Percentiles rank a stretch among this genome's conserved stretches.
Conservation (phyloP, 2,797 vertebrate genomes). For the Gila robusta region DNA sequence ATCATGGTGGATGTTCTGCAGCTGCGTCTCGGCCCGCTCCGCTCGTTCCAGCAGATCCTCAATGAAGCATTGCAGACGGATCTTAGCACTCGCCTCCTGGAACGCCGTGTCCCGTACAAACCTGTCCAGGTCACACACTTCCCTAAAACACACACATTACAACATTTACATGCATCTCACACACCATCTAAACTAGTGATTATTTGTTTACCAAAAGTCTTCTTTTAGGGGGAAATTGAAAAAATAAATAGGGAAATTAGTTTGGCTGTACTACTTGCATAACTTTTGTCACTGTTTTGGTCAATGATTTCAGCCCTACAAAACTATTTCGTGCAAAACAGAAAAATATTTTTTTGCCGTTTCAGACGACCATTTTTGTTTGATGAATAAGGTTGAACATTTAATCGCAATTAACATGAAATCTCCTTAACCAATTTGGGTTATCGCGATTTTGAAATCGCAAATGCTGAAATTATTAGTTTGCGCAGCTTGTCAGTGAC, state of each 20-base stretch:
- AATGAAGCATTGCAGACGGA: conserved; percentile 71
- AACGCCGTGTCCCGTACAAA: conserved; percentile 73
- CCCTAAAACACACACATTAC: conserved; percentile 63
- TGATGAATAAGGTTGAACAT: too few species aligned
- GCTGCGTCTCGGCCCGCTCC: conserved; percentile 55
- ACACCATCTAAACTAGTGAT: not conserved
- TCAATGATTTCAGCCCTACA: not conserved
- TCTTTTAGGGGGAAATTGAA: not conserved
- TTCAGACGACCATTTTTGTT: not conserved
- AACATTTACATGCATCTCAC: conserved; percentile 8
- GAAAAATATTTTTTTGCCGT: not conserved
- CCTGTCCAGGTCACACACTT: conserved; percentile 72
- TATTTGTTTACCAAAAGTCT: not conserved
- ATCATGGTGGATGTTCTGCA: conserved; percentile 53
- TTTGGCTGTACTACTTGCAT: too few species aligned
- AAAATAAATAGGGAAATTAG: too few species aligned
- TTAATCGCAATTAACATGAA: too few species aligned
- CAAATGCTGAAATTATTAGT: too few species aligned
- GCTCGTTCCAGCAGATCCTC: conserved; percentile 61
- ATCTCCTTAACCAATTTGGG: too few species aligned
- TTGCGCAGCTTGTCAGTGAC: too few species aligned
- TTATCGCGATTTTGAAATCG: too few species aligned
- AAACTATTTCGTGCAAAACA: not conserved
- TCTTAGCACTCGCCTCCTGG: conserved; percentile 73
- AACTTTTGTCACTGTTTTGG: too few species aligned